Evolutionary conservation across 1,140 invertebrate genomes (phyloP).

Genomic region (Eumeta japonica): DNA sequence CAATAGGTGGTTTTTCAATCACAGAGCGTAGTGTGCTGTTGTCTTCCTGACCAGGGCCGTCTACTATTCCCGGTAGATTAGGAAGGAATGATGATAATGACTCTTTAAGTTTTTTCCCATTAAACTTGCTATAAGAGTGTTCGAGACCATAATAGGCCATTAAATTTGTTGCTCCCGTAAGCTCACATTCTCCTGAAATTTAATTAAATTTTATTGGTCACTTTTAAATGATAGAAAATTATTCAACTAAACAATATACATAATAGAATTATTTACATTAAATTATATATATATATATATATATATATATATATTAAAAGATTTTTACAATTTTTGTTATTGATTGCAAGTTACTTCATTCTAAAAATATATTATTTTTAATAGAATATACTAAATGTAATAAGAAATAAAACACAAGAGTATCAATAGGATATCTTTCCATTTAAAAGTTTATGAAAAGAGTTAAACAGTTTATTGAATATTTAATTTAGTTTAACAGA

Average conservation of each 20-base stretch:
- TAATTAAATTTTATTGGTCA: conserved; percentile 6
- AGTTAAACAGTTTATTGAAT: too few relatives aligned
- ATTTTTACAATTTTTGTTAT: neutral
- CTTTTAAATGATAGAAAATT: too few relatives aligned
- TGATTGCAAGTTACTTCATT: too few relatives aligned
- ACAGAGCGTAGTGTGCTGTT: conserved; percentile 88
- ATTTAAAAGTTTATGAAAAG: too few relatives aligned
- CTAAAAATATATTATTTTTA: too few relatives aligned
- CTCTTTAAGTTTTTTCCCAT: conserved; percentile 95
- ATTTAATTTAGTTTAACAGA: too few relatives aligned
- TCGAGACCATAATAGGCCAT: conserved; percentile 95
- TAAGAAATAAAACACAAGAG: too few relatives aligned
- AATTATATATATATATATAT: too few relatives aligned
- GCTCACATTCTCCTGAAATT: conserved; percentile 81
- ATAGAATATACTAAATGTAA: too few relatives aligned
- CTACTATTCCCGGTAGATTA: conserved; percentile 91
- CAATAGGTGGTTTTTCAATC: conserved; percentile 96
- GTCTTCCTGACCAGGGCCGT: conserved; percentile 79
- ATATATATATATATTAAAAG: neutral
- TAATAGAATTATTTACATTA: neutral
- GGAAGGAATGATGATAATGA: conserved; percentile 92
- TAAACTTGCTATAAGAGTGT: conserved; percentile 97
- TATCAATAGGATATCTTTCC: too few relatives aligned
- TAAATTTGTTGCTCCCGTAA: conserved; percentile 94
- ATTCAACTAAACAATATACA: neutral